Evolutionary conservation across 2,888 invertebrate genomes (phyloP).

Genomic region (Dromius quadrimaculatus): DNA sequence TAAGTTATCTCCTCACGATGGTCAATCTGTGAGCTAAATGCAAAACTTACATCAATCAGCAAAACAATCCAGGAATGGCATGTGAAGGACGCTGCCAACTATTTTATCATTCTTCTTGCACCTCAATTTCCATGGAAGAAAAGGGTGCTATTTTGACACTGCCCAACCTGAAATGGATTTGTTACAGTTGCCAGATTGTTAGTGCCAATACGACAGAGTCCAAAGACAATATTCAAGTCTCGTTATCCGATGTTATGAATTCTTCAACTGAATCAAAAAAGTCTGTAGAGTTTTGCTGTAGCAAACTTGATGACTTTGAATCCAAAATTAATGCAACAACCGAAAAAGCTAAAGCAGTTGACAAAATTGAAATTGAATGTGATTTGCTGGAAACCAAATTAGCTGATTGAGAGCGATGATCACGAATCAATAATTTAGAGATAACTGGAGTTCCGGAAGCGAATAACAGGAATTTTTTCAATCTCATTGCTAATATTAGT

Average conservation of each 20-base stretch:
- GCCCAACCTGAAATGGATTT: neutral
- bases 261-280: neutral
- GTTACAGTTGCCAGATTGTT: neutral
- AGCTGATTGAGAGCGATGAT: neutral
- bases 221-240: no score
- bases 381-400: neutral
- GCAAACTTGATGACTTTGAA: neutral
- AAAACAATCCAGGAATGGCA: neutral
- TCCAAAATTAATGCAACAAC: neutral
- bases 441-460: conserved; percentile 10
- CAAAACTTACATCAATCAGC: neutral
- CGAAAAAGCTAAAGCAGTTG: neutral
- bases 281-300: neutral
- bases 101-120: neutral
- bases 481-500: neutral
- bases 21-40: neutral
- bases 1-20: neutral
- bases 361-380: neutral
- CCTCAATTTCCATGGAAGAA: neutral
- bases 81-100: neutral
- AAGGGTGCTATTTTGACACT: neutral
- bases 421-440: conserved; percentile 4
- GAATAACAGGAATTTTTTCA: neutral
- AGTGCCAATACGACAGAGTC: no score
- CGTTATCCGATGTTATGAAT: neutral